Conservation (phyloP, 2,113 vertebrate genomes). For the Chiloscyllium plagiosum region DNA sequence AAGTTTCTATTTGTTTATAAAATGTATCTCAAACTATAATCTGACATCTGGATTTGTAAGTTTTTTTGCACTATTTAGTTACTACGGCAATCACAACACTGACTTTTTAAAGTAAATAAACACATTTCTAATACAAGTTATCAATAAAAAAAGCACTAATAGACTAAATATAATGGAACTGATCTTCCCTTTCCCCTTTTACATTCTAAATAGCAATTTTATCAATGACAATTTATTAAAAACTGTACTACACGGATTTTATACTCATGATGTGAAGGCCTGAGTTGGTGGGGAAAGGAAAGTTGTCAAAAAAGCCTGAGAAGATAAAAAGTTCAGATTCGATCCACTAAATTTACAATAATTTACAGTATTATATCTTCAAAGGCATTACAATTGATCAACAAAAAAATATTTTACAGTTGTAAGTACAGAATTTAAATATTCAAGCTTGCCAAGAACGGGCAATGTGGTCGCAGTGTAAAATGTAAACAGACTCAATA, state of each 20-base stretch:
- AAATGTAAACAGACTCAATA: constrained; percentile 69
- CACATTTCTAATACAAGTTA: constrained; percentile 53
- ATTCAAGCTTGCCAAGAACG: constrained; percentile 86
- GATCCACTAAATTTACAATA: constrained; percentile 90
- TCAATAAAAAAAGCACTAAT: constrained; percentile 56
- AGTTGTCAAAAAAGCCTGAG: constrained; percentile 83
- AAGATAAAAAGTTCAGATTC: constrained; percentile 71
- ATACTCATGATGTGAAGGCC: constrained; percentile 74
- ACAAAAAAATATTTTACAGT: constrained; percentile 82
- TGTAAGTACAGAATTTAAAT: constrained; percentile 92
- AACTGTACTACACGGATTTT: constrained; percentile 58
- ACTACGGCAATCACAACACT: constrained; percentile 56
- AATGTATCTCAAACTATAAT: constrained; percentile 42
- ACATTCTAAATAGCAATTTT: constrained; percentile 77
- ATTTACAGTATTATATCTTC: constrained; percentile 82
- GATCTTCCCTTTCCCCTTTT: constrained; percentile 70
- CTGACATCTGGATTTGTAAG: constrained; percentile 31
- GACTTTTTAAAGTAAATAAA: constrained; percentile 52
- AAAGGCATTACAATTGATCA: constrained; percentile 75
- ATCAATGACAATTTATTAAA: constrained; percentile 61
- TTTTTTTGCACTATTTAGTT: constrained; percentile 50
- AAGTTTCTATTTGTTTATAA: constrained; percentile 48
- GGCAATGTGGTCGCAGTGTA: constrained; percentile 80
- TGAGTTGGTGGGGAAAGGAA: constrained; percentile 83
- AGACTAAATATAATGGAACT: constrained; percentile 56